Conservation (phyloP, 1,140 invertebrate genomes). For the Drosophila paulistorum region DNA sequence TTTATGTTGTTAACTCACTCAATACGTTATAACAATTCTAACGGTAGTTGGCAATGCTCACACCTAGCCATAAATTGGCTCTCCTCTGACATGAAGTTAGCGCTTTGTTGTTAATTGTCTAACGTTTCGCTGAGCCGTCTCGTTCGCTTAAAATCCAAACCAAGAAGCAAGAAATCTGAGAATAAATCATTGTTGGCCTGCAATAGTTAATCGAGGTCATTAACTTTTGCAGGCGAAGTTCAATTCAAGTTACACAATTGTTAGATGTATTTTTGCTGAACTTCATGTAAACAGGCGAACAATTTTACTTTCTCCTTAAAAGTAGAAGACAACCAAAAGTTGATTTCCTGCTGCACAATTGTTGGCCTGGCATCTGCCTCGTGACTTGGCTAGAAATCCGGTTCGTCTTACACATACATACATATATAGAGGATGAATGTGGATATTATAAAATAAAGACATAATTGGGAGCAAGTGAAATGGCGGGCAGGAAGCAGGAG, state of each 20-base stretch:
- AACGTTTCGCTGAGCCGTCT: conserved; percentile 50
- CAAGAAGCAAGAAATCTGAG: conserved; percentile 9
- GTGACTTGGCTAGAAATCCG: conserved; percentile 71
- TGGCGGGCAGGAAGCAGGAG: conserved; percentile 17
- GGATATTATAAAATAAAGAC: conserved; percentile 66
- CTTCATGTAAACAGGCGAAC: conserved; percentile 64
- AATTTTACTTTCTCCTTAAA: conserved; percentile 76
- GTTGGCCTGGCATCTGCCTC: conserved; percentile 64
- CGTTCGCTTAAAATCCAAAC: conserved; percentile 4
- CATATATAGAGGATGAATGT: background rate
- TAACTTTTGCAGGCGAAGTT: conserved; percentile 69
- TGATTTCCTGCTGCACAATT: conserved; percentile 66
- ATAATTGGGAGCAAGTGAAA: conserved; percentile 53
- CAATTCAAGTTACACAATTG: conserved; percentile 63
- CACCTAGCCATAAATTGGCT: conserved; percentile 30
- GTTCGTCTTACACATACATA: conserved; percentile 30
- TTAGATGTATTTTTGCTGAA: conserved; percentile 36
- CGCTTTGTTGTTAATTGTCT: conserved; percentile 62
- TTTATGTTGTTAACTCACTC: conserved; percentile 23
- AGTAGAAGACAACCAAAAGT: conserved; percentile 70
- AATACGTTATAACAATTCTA: conserved; percentile 49
- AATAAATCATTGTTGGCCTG: conserved; percentile 46
- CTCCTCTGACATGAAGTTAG: conserved; percentile 47
- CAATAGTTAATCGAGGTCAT: conserved; percentile 60
- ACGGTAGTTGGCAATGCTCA: conserved; percentile 55